Conservation (phyloP, 2,797 vertebrate species). For the Pseudotriccus pelzelni region DNA sequence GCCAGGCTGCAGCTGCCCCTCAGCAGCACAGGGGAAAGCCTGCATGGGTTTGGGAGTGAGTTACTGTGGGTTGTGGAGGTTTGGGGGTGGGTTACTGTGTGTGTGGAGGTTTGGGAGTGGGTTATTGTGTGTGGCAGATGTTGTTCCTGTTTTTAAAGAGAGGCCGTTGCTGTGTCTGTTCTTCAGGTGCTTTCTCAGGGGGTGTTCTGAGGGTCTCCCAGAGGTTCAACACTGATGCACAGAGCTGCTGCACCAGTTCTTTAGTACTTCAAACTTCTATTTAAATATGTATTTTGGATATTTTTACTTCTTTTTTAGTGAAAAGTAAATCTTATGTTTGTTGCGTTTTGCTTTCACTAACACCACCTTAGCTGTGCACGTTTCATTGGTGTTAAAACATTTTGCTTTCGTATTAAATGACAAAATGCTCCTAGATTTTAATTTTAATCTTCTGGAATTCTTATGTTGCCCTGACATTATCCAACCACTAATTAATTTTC, state of each 20-base stretch:
- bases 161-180: not conserved
- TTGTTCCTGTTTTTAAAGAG: not conserved
- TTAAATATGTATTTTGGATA: not conserved
- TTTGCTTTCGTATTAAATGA: not conserved
- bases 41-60: not conserved
- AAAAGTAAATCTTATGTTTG: not conserved
- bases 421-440: not conserved
- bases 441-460: not conserved
- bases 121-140: too few species aligned
- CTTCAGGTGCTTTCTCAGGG: not conserved
- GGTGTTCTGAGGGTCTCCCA: not conserved
- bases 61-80: too few species aligned
- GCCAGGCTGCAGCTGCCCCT: not conserved
- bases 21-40: not conserved
- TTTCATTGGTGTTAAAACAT: not conserved
- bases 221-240: not conserved
- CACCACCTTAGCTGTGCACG: not conserved
- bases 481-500: constrained; percentile 40
- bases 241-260: not conserved
- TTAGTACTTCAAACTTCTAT: not conserved
- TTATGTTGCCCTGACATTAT: constrained; percentile 27
- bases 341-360: not conserved
- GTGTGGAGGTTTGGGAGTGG: too few species aligned
- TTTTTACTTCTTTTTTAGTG: not conserved
- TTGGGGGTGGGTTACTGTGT: too few species aligned